Evolutionary conservation across 2,113 vertebrate genomes (phyloP), one percentile per base, ranked within the genome.

Genomic region (Ptychochromis oligacanthus): DNA sequence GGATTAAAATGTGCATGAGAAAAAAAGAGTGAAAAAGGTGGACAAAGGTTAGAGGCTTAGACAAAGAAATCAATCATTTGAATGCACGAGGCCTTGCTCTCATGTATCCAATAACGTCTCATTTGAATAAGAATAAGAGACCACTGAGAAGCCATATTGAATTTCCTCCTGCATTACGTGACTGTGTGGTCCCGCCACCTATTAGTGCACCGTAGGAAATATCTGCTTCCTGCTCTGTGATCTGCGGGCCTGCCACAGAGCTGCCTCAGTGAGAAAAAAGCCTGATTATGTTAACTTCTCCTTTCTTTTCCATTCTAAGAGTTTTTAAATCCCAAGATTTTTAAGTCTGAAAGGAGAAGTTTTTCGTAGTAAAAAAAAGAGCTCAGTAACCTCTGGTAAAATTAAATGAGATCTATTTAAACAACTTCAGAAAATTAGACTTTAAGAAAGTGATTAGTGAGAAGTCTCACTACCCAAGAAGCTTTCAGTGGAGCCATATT

Each of bases 91-190:
- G 72, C 76, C 65, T 80, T 80, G 86, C 75, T 92, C 90, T 82
- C 15, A 12, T 85, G 80, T 81, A 90, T 88, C 91, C 81, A 92
- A 85, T 91, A 92, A 87, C 20, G 12, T 80, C 87, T 89, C 67
- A 93, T 93, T 94, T 92, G 77, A 94, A 93, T 94, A 88, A 86
- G 89, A 93, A 92, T 88, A 84, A 77, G 87, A 75, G 79, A 77
- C 83, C 86, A 82, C 82, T 80, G 85, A 82, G 88, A 81, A 58
- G 79, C 83, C 87, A 82, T 91, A 92, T 92, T 93, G 88, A 89
- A 92, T 93, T 89, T 83, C 80, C 83, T 59, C 72, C 49, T 28
- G 75, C 90, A 85, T 88, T 93, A 86, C 80, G 75, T 93, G 90
- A 90, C 88, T 80, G 56, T 67, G 80, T 81, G 86, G 84, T 77